These are phyloP conservation scores for Centrocercus urophasianus DNA, from an alignment of 2,113 vertebrate species.

Conservation along the genomic window DNA sequence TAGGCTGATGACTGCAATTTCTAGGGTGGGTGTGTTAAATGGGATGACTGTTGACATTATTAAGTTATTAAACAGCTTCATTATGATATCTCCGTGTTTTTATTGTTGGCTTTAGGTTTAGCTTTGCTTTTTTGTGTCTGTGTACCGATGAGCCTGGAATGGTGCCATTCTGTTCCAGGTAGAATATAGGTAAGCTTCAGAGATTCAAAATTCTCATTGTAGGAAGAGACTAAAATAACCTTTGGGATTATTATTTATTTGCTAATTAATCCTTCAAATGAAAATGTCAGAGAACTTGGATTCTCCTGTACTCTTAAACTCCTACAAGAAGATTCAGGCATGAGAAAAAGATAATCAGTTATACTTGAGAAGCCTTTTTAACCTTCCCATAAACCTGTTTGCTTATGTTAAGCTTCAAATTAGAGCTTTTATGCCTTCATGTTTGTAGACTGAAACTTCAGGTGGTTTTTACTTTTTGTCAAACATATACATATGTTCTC, in stretches of 20 bases:
- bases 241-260: background rate
- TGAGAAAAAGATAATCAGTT: background rate
- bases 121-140: accelerated
- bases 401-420: background rate
- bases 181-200: background rate
- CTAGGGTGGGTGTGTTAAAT: background rate
- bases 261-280: background rate
- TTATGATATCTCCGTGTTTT: background rate
- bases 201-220: background rate
- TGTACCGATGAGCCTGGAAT: background rate
- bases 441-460: background rate
- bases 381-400: background rate
- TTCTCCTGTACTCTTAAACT: background rate
- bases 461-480: background rate
- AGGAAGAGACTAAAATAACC: background rate
- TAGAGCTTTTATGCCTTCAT: background rate
- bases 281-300: background rate
- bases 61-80: background rate
- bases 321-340: background rate
- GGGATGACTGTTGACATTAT: background rate
- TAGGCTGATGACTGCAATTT: background rate
- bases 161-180: background rate
- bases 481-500: accelerated
- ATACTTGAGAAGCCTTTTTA: background rate
- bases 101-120: background rate